phyloP scores from a whole-genome alignment of 2,113 vertebrate genomes.

The Cygnus buccinator region DNA sequence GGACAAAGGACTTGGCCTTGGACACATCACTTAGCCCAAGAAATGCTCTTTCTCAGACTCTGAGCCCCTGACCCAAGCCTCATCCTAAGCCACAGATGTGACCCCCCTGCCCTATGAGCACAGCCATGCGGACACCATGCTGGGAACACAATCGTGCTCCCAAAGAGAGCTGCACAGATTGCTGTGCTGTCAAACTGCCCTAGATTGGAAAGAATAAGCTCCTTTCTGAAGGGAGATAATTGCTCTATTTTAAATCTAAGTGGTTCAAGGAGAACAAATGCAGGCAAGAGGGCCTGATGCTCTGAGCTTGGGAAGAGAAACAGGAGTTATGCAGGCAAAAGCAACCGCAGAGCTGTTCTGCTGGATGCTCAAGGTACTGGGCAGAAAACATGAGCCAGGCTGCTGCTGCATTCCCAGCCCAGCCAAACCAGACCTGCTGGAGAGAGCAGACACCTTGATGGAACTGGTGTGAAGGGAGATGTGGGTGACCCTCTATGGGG shows the following conservation, averaged over 20 bases:
- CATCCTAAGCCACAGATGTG: not conserved
- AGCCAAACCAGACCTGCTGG: not conserved
- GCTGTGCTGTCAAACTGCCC: not conserved
- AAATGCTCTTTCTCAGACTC: not conserved
- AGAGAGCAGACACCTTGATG: not conserved
- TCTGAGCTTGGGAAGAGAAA: not conserved
- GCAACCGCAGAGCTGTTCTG: not conserved
- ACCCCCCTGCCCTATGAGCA: not conserved
- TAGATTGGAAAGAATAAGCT: slow-evolving; percentile 6
- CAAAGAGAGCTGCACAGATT: not conserved
- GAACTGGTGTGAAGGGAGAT: not conserved
- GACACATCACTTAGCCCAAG: not conserved
- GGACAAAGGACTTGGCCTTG: not conserved
- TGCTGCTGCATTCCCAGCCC: not conserved
- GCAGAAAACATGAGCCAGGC: not conserved
- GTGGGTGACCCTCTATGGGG: rapidly evolving
- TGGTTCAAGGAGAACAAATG: slow-evolving; percentile 64
- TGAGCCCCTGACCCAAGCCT: not conserved
- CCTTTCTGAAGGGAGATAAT: slow-evolving; percentile 6
- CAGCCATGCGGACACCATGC: not conserved
- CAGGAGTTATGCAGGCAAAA: not conserved
- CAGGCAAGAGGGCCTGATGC: not conserved
- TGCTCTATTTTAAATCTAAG: slow-evolving; percentile 57
- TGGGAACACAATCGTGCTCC: rapidly evolving
- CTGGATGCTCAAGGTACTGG: not conserved